Base-by-base conservation (phyloP, 1,140 invertebrate species). In the Drosophila ogumai region DNA sequence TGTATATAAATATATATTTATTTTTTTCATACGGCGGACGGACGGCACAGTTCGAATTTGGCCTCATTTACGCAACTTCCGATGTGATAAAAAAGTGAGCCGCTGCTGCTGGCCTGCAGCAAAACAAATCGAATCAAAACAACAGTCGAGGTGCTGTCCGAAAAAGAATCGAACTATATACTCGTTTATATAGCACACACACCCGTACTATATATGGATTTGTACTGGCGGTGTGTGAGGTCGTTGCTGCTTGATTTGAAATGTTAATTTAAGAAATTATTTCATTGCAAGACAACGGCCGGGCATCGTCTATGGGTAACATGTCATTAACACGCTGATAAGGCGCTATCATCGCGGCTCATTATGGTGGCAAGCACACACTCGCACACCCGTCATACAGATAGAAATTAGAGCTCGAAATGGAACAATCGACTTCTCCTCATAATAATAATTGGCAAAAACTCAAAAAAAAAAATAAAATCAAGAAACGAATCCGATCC, bases 201-300 rank as follows among this genome's bases (percentile, higher is more conserved):
- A 15, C 19, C 3, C 41, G 43, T 28, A 28, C 6, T 6, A 28
- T 22, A 22, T 22, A 22, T 22, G 22, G 22, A 22, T 28, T 28
- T 28, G 25, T 28, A 28, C 25, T 28, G 25, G 25, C 25, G 25
- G 25, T 28, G 25, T 44, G 43, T 15, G 38, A 69, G 25, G 25
- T 58, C 25, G 52, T 36, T 55, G 52, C 17, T 55, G 52, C 17
- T 52, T 31, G 32, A 41, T 41, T 55, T 36, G 52, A 75, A 88
- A 74, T 72, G 64, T 85, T 90, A 90, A 85, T 81, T 88, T 79
- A 85, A 81, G 86, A 90, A 88, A 88, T 88, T 81, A 88, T 88
- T 88, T 90, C 85, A 90, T 79, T 76, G 74, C 69, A 71, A 74
- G 69, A 28, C 36, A 46, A 47, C 25, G 41, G 31, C 64, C 65